Conservation (phyloP, 1,140 invertebrate species). For the Phthorimaea operculella region DNA sequence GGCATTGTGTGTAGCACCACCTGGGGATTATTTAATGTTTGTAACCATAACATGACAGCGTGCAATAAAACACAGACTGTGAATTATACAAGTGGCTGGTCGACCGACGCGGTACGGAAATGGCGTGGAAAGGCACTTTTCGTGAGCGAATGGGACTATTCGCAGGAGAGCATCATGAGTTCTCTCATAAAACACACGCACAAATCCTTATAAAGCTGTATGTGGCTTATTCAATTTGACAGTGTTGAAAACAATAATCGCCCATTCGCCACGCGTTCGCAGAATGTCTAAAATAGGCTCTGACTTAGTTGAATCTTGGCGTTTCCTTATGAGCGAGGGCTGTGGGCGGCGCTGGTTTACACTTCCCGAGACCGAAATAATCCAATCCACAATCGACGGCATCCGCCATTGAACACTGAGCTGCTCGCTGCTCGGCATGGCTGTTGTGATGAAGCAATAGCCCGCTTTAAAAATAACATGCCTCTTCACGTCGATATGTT, state of each 20-base stretch:
- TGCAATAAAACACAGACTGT: constrained; percentile 18
- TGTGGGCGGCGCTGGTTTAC: constrained; percentile 37
- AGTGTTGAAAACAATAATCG: constrained; percentile 2
- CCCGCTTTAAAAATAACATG: constrained; percentile 32
- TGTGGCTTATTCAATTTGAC: neutral
- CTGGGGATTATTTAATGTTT: constrained; percentile 29
- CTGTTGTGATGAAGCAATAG: constrained; percentile 16
- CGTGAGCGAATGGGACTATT: neutral
- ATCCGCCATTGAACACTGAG: constrained; percentile 53
- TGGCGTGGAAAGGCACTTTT: neutral
- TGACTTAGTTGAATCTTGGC: constrained; percentile 21
- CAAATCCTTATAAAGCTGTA: no score
- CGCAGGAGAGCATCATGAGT: neutral
- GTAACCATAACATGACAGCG: constrained; percentile 24
- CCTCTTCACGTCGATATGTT: constrained; percentile 13
- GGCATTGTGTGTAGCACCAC: constrained; percentile 5
- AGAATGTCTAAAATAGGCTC: constrained; percentile 35
- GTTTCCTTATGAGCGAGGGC: constrained; percentile 46
- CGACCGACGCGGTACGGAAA: neutral
- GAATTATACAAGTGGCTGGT: constrained; percentile 11
- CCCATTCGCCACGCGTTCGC: constrained; percentile 18
- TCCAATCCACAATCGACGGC: constrained; percentile 52
- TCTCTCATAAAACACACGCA: no score
- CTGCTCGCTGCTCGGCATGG: constrained; percentile 19
- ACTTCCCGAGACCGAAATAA: constrained; percentile 60